Evolutionary conservation across 2,113 vertebrate genomes (phyloP), one percentile per base, ranked within the genome.

Genomic region (Leucopsar rothschildi): DNA sequence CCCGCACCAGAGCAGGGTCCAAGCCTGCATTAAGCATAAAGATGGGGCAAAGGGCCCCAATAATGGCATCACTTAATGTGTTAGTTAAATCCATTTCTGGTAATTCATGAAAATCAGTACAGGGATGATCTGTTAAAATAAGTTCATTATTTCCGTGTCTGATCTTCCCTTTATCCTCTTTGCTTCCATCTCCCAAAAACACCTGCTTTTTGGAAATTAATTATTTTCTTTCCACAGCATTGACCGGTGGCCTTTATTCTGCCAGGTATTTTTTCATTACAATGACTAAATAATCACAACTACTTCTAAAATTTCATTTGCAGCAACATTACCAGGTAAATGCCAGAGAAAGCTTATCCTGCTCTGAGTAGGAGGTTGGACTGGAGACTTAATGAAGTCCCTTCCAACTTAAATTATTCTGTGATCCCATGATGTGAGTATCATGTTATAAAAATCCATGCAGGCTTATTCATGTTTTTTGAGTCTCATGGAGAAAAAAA

Each of bases 401-500:
- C 37, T 65, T 93, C 86, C 68, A 92, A 83, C 24, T 64, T 10
- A 21, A 80, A 90, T 86, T 86, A n/a, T 49, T 80, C 64, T 78
- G 31, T 29, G 68, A 95, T 88, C 47, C 82, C 60, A 63, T 31
- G 39, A 82, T 77, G 22, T 24, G 68, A 79, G 50, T 42, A 92
- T 88, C 76, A 49, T 12, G 55, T 80, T 82, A 73, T 59, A 90
- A 93, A 93, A 95, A 95, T 73, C 80, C 27, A 81, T 42, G 55
- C 90, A 95, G 82, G 90, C 53, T 93, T 81, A 79, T 92, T 94
- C 95, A 83, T 83, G 85, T 40, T 87, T 91, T 79, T 90, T 73
- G 42, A 75, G 76, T 86, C 68, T 92, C 31, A 14, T 24, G 33
- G 50, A 49, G 4, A 57, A 57, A 85, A 85, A 29, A 77, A 76